Base-by-base conservation (phyloP, 2,113 vertebrate genomes). In the Piprites chloris region DNA sequence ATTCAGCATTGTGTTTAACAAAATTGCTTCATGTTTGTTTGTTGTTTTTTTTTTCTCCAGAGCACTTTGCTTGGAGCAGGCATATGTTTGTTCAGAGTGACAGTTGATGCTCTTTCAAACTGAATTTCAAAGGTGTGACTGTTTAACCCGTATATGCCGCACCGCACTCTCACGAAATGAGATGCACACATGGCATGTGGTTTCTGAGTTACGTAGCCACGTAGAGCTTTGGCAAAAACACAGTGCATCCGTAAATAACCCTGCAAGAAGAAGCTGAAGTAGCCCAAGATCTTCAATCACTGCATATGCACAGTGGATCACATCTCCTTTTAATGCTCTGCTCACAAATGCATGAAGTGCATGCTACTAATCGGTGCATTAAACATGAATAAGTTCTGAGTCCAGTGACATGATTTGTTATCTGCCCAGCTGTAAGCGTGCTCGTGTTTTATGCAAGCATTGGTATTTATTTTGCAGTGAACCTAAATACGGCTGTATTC, bases 11-110 rank as follows among this genome's bases (percentile, higher is more conserved):
- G 39, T 75, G 87, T 81, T 92, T 93, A 96, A 96, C 79, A 65
- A 82, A 95, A 91, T 14, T 76, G 82, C 92, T 93, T 97, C 89
- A 20, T 95, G 42, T 90, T 89, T 91, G 46, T 96, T 85, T 96
- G 66, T 76, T 86, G 17, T 5, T 65, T 24, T 74, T 95, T 83
- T 82, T 95, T 77, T n/a, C 93, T 93, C 90, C 93, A 97, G 95
- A 93, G 89, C 89, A 89, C 81, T 95, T 95, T 96, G 96, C 94
- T 96, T 96, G 96, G 96, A 96, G 94, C 93, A 97, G 96, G 56
- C 87, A 74, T 95, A 44, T 71, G 75, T 95, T 96, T 96, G 93
- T 87, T 96, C 91, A 93, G 96, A 95, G 93, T 94, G 93, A 91
- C 94, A 96, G 53, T 63, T 93, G 95, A 82, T 97, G 91, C 90